A percentile compares a stretch with the other conserved stretches of the same genome.
Evolutionary conservation across 2,888 invertebrate genomes (phyloP).

Genomic region (Dermolepida albohirtum): DNA sequence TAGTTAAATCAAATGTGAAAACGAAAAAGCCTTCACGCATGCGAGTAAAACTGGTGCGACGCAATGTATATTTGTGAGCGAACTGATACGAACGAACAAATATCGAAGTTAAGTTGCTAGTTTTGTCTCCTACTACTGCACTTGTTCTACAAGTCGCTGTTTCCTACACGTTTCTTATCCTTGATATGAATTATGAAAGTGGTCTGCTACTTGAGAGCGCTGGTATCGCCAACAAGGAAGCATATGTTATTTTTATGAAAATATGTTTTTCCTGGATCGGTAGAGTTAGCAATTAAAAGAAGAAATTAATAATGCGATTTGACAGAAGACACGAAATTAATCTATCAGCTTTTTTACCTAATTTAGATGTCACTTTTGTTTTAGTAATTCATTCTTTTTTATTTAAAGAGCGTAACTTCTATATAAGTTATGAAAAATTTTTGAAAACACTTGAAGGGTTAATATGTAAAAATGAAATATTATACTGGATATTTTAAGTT

Average conservation of each 20-base stretch:
- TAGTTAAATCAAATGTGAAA: neutral
- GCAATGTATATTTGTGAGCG: neutral
- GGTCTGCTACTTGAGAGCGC: conserved; percentile 18
- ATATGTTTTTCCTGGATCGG: no score
- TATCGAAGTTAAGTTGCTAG: conserved; percentile 9
- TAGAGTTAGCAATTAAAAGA: no score
- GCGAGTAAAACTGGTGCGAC: conserved; percentile 8
- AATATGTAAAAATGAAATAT: no score
- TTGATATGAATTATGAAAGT: conserved; percentile 13
- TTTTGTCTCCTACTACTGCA: conserved; percentile 29
- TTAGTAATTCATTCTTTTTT: no score
- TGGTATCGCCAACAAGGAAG: conserved; percentile 22
- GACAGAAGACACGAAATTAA: no score
- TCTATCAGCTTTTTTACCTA: no score
- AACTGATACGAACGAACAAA: conserved; percentile 23
- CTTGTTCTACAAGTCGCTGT: conserved; percentile 14
- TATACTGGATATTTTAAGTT: no score
- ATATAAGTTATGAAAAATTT: no score
- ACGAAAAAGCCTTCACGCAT: neutral
- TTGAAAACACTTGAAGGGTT: no score
- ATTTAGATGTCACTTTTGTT: no score
- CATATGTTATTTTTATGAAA: neutral
- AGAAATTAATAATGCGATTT: no score
- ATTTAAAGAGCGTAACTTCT: no score
- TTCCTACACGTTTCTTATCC: conserved; percentile 32